These are phyloP conservation scores for Bothrops alternatus DNA, from an alignment of 2,797 vertebrate genomes.

Conservation along the genomic window DNA sequence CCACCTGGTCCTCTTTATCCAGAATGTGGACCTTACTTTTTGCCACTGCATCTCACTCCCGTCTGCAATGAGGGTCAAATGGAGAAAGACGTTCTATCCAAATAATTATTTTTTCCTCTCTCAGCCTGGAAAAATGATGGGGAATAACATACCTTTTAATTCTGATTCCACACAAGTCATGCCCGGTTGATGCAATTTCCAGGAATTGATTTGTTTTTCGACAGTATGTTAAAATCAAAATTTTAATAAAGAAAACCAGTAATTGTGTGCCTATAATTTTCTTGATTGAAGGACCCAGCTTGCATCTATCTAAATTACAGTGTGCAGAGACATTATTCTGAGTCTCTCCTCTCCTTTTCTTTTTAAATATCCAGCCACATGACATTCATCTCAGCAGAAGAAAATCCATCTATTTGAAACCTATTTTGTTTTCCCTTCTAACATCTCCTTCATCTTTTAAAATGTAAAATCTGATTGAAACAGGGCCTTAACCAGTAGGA, in stretches of 20 bases:
- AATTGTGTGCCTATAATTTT: slow-evolving; percentile 62
- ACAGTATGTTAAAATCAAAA: slow-evolving; percentile 50
- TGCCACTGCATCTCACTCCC: neutral
- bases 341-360: slow-evolving; percentile 42
- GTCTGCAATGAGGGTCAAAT: neutral
- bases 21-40: neutral
- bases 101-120: neutral
- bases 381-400: slow-evolving; percentile 14
- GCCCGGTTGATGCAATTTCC: slow-evolving; percentile 32
- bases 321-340: slow-evolving; percentile 48
- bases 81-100: neutral
- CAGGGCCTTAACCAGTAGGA: too few species aligned
- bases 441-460: neutral
- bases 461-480: neutral
- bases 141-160: neutral
- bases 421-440: neutral
- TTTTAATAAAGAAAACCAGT: slow-evolving; percentile 58
- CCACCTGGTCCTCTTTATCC: neutral
- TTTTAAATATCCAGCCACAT: slow-evolving; percentile 33
- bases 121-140: neutral
- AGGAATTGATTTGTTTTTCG: slow-evolving; percentile 43
- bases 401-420: slow-evolving; percentile 32
- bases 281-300: slow-evolving; percentile 62
- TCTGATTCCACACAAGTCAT: slow-evolving; percentile 1
- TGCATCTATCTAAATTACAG: slow-evolving; percentile 61